phyloP scores from a whole-genome alignment of 2,888 invertebrate genomes.

The Protodeltote pygarga region DNA sequence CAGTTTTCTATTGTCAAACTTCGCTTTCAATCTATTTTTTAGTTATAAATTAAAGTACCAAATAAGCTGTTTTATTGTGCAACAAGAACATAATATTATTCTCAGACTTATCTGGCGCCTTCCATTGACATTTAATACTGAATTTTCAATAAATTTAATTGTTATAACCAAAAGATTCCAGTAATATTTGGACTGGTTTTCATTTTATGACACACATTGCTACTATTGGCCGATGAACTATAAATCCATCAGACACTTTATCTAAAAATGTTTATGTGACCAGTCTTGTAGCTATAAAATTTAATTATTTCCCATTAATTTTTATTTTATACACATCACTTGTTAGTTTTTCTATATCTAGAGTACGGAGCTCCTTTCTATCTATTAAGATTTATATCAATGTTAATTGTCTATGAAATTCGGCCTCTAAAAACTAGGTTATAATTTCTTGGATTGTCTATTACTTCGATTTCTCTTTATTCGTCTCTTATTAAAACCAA shows the following conservation, averaged over 20 bases:
- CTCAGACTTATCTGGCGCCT: neutral
- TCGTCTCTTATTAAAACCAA: too few relatives aligned
- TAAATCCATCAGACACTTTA: constrained; percentile 41
- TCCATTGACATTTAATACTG: neutral
- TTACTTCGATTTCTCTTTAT: too few relatives aligned
- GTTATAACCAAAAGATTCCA: constrained; percentile 25
- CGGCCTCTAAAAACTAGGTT: neutral
- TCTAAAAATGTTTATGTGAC: constrained; percentile 32
- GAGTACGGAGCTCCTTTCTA: constrained; percentile 1
- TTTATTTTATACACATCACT: constrained; percentile 35
- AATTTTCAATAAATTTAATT: constrained; percentile 14
- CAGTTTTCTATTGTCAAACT: too few relatives aligned
- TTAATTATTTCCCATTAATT: constrained; percentile 44
- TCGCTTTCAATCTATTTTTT: too few relatives aligned
- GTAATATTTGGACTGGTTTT: constrained; percentile 40
- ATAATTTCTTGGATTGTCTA: too few relatives aligned
- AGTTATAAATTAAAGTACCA: too few relatives aligned
- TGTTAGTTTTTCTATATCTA: constrained; percentile 22
- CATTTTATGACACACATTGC: constrained; percentile 24
- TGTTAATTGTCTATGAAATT: constrained; percentile 5
- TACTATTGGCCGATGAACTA: constrained; percentile 18
- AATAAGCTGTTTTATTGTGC: too few relatives aligned
- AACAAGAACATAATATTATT: too few relatives aligned
- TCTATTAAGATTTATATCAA: neutral
- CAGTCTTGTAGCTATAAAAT: constrained; percentile 39